phyloP scores from a whole-genome alignment of 2,888 invertebrate genomes.

The Carcina quercana region DNA sequence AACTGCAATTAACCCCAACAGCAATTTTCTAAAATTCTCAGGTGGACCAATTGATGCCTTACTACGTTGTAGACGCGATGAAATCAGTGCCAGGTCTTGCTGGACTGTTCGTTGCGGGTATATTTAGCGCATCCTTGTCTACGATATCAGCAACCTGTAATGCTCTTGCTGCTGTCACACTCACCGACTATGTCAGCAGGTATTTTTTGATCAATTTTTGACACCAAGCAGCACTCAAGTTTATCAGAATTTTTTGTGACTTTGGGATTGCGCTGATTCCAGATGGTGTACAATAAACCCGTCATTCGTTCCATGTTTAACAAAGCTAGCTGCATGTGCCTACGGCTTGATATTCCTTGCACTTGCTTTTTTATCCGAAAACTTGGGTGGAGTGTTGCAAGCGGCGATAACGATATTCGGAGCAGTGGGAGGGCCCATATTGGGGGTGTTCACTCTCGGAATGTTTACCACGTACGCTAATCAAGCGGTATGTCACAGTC shows the following conservation, averaged over 20 bases:
- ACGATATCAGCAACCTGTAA: constrained; percentile 94
- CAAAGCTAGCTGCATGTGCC: constrained; percentile 79
- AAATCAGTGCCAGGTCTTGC: constrained; percentile 80
- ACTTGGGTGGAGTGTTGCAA: constrained; percentile 90
- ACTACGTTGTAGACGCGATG: constrained; percentile 86
- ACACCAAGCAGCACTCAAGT: too few relatives aligned
- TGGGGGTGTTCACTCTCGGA: constrained; percentile 89
- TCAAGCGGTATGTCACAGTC: constrained; percentile 78
- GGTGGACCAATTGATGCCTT: constrained; percentile 87
- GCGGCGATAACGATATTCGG: constrained; percentile 90
- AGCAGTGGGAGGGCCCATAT: constrained; percentile 89
- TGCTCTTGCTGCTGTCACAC: constrained; percentile 90
- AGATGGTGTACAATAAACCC: constrained; percentile 49
- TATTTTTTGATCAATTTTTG: too few relatives aligned
- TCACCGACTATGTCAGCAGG: constrained; percentile 87
- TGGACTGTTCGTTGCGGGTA: constrained; percentile 92
- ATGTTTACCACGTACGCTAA: constrained; percentile 86
- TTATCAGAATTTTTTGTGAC: too few relatives aligned
- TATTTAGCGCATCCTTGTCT: constrained; percentile 93
- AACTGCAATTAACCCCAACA: not conserved
- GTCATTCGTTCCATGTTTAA: constrained; percentile 62
- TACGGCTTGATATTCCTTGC: constrained; percentile 86
- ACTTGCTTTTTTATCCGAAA: constrained; percentile 87
- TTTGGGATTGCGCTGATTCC: too few relatives aligned
- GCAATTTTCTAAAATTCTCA: constrained; percentile 14